Evolutionary conservation across 30 jellyfish, hydroid and myxozoan species (phyloP).

Genomic region (Nemopilema nomurai): DNA sequence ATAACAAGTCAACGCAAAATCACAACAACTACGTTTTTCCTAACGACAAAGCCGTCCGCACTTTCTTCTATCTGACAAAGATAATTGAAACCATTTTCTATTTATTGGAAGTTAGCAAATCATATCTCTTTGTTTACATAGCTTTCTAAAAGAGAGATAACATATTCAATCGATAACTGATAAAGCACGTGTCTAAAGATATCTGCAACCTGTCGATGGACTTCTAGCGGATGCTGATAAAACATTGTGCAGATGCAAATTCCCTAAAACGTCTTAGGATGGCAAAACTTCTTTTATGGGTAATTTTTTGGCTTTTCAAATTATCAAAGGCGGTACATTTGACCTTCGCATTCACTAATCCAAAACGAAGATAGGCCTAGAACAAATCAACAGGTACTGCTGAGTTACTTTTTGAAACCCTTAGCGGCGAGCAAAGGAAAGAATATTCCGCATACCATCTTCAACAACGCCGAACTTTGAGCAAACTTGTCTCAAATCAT

Average conservation of each 20-base stretch:
- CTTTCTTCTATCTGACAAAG: no score
- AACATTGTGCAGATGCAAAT: no score
- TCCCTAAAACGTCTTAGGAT: no score
- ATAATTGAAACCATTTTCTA: no score
- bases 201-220: not conserved
- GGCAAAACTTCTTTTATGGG: no score
- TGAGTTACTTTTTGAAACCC: not conserved
- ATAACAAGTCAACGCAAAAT: not conserved
- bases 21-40: not conserved
- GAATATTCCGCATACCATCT: constrained; percentile 31
- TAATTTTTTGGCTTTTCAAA: no score
- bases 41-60: no score
- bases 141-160: not conserved
- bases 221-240: not conserved
- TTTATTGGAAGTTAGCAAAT: not conserved
- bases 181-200: not conserved
- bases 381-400: not conserved
- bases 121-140: not conserved
- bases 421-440: no score
- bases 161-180: not conserved
- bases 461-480: constrained; percentile 43
- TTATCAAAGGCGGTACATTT: not conserved
- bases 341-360: not conserved
- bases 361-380: not conserved
- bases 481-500: constrained; percentile 44